Evolutionary conservation across 2,888 invertebrate species (phyloP).

Genomic region (Diarsia rubi): DNA sequence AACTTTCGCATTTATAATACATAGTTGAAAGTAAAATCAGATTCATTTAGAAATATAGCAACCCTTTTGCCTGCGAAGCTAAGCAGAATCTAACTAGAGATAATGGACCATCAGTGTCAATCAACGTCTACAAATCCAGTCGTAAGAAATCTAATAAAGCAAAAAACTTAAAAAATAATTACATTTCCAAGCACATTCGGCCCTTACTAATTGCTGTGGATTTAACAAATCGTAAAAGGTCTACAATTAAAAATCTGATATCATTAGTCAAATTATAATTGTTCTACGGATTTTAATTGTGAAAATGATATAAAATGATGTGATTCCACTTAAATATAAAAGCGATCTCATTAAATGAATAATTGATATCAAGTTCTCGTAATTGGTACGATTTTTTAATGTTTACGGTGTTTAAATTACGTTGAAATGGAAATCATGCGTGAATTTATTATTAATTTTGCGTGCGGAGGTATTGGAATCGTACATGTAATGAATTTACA

Average conservation of each 20-base stretch:
- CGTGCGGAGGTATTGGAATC: not conserved
- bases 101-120: slow-evolving; percentile 34
- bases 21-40: not conserved
- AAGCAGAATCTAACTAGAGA: not conserved
- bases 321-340: slow-evolving; percentile 62
- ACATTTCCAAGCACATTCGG: slow-evolving; percentile 19
- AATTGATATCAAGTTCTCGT: slow-evolving; percentile 52
- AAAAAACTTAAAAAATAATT: slow-evolving; percentile 14
- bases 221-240: slow-evolving; percentile 47
- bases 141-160: slow-evolving; percentile 35
- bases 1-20: not conserved
- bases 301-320: slow-evolving; percentile 49
- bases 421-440: not conserved
- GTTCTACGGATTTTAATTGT: slow-evolving; percentile 42
- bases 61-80: not conserved
- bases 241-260: slow-evolving; percentile 61
- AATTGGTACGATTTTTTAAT: slow-evolving; percentile 29
- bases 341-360: slow-evolving; percentile 44
- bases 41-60: not conserved
- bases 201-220: slow-evolving; percentile 39
- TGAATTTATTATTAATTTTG: not conserved
- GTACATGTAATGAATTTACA: not conserved
- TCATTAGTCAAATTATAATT: slow-evolving; percentile 61
- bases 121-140: not conserved
- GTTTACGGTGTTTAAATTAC: not conserved